phyloP scores from a whole-genome alignment of 2,113 vertebrate species.

The Serinus canaria region DNA sequence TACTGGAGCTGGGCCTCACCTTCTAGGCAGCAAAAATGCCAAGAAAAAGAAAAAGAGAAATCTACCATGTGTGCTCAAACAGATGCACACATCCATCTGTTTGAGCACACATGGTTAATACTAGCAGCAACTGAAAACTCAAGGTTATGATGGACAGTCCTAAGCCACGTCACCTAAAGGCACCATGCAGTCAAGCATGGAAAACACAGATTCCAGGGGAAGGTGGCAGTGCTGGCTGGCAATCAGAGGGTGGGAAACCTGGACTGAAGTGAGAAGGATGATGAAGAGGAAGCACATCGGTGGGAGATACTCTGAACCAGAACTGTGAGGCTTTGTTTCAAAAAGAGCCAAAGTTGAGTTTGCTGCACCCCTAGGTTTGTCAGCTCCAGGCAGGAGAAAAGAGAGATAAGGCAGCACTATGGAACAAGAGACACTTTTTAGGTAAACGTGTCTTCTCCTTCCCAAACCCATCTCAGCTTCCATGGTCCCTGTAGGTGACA shows the following conservation, averaged over 20 bases:
- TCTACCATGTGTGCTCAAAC: too few relatives aligned
- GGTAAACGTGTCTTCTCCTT: background rate
- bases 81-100: background rate
- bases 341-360: background rate
- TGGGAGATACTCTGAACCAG: background rate
- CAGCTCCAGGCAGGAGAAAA: background rate
- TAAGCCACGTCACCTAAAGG: background rate
- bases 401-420: background rate
- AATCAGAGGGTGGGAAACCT: background rate
- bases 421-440: background rate
- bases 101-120: background rate
- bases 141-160: background rate
- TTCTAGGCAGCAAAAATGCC: background rate
- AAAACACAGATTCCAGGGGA: background rate
- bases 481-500: background rate
- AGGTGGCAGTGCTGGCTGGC: background rate
- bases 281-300: background rate
- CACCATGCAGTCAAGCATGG: accelerated
- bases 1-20: background rate
- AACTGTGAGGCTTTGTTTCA: background rate
- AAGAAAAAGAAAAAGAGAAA: background rate
- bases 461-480: background rate
- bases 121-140: background rate
- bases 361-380: background rate
- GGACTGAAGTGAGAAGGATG: background rate